Base-by-base conservation (phyloP, 2,888 invertebrate species). In the Andrena flavipes region DNA sequence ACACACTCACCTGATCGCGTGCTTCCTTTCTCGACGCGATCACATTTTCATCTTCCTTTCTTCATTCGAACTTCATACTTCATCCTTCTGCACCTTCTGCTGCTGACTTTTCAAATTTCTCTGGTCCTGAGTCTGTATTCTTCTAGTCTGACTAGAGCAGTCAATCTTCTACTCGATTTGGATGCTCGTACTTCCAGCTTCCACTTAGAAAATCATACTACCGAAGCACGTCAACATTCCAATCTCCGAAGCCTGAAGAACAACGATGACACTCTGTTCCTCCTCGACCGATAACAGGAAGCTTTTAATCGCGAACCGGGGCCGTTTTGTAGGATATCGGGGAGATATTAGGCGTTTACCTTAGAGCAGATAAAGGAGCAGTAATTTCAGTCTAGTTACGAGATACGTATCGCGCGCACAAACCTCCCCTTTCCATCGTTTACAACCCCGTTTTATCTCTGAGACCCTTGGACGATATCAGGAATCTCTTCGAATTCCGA, bases 401-500 rank as follows among this genome's bases (percentile, higher is more conserved):
- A 65, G 64, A 79, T 79, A 26, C 59, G 20, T 70, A 77, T 76
- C 77, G 33, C 29, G 16, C 23, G 33, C 35, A 65, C 48, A 29
- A 79, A 64, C 69, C 63, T 64, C 48, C 64, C 65, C 48, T 30
- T 26, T n/a, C 48, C 30, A 30, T 6, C 33, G 48, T 62, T 77
- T 35, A 29, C 67, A 64, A n/a, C 13, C 63, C 72, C 51, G 29
- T 48, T 42, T 72, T 68, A 73, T 79, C 80, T 29, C 23, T 2
- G n/a, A 35, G 26, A 62, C 67, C 26, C 35, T 8, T 29, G 30
- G 26, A 42, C 68, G 20, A 29, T 82, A 75, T 80, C 80, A 30
- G 23, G 49, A 48, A 74, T 80, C 76, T 68, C 77, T 48, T 49
- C n/a, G 49, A 75, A 71, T 71, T 30, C 63, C 42, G 63, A 62